Base-by-base conservation (phyloP, 2,888 invertebrate species). In the Sinodicranocentrus sp. region DNA sequence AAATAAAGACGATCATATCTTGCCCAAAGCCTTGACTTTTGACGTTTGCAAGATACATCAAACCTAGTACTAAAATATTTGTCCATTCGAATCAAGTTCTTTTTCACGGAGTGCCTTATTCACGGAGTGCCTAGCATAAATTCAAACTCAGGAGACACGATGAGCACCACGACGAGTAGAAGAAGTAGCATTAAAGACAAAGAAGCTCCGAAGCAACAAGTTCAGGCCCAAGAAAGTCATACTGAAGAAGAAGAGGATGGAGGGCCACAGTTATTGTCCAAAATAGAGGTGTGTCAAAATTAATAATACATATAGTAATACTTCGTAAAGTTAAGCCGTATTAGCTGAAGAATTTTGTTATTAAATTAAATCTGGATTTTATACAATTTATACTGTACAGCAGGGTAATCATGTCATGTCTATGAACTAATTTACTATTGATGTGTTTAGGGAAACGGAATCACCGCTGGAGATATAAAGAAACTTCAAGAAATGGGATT, bases 401-500 rank as follows among this genome's bases (percentile, higher is more conserved):
- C 39, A 8, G 13, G 39, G n/a, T n/a, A n/a, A n/a, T n/a, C n/a
- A 57, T 6, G 43, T 26, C 26, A 33, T 48, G 2, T 48, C n/a
- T 48, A 10, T 48, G 13, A n/a, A 8, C 5, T 65, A 39, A 39
- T 39, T 3, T 61, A n/a, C 39, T 39, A 23, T 67, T 23, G 17
- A 3, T 54, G 5, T 88, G 89, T 90, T 23, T 89, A 98, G 97
- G 95, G 95, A 15, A 95, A 96, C 93, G 98, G 98, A 28, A 97
- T 99, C 70, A 95, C 95, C 86, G 93, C 95, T 2, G 94, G 94
- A 1, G 99, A 99, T 90, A 94, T 99, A 1, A 98, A 98, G 90
- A 98, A 98, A 90, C 91, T 99, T 44, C 94, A 95, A 90, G 98
- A 98, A 90, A 95, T 95, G 17, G 99, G 99, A 0, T 98, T 94